phyloP scores from a whole-genome alignment of 2,113 vertebrate species.

The Prunella himalayana region DNA sequence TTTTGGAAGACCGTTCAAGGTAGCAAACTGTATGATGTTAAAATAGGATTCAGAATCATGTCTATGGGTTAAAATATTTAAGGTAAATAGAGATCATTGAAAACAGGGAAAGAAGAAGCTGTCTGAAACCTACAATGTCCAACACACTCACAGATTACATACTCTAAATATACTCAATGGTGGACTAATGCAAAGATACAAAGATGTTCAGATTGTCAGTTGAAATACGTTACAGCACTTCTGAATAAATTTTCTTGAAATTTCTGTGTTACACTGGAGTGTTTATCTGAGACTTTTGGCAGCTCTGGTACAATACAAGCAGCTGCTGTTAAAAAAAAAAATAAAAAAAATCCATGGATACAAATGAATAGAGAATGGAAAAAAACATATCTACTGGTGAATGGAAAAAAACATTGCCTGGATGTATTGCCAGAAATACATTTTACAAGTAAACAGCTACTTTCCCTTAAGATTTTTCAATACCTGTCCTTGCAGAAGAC shows the following conservation, averaged over 20 bases:
- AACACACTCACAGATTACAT: background rate
- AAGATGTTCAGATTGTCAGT: background rate
- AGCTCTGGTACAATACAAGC: background rate
- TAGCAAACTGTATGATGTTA: background rate
- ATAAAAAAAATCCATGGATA: background rate
- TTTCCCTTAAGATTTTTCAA: background rate
- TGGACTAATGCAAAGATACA: background rate
- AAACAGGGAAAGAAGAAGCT: background rate
- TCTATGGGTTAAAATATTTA: background rate
- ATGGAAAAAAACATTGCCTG: background rate
- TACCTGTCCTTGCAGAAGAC: background rate
- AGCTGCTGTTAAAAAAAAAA: background rate
- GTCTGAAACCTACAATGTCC: background rate
- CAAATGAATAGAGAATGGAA: background rate
- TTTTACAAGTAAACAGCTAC: background rate
- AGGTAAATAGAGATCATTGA: background rate
- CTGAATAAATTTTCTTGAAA: background rate
- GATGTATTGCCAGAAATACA: background rate
- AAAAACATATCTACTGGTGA: too few species aligned
- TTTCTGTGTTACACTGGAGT: background rate
- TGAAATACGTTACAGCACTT: background rate
- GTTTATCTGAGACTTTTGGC: background rate
- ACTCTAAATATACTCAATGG: background rate
- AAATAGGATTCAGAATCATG: background rate
- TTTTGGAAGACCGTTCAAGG: background rate